Base-by-base conservation (phyloP, 1,140 invertebrate species). In the Drosophila rhopaloa region DNA sequence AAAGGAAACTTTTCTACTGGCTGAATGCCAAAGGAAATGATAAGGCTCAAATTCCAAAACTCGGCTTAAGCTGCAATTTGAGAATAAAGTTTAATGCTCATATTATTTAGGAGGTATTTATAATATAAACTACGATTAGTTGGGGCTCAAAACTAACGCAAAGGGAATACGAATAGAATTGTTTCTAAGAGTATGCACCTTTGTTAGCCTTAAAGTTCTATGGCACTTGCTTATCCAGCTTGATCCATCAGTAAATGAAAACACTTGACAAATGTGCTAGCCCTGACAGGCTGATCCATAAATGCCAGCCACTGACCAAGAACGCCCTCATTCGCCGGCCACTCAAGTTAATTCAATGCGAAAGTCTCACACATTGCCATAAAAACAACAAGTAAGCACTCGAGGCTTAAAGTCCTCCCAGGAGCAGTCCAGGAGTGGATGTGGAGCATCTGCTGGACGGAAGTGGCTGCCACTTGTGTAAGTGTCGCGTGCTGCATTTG, bases 281-380 rank as follows among this genome's bases (percentile, higher is more conserved):
- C 46, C 38, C 68, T 79, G 79, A 75, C 61, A 74, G 55, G 50
- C 80, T 82, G 79, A 81, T 81, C 74, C 79, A 81, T 81, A 81
- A 81, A 81, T 78, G 79, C 75, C 80, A 83, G 47, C 63, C 54
- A 51, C 59, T 83, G 80, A 60, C 80, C 80, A 83, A 44, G 53
- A 66, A 61, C 57, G 41, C 40, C 62, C 50, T 44, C 46, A 5
- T 19, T 54, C 38, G 43, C 32, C 35, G 67, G 53, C 75, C 80
- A 83, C 80, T 83, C 80, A 79, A 83, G 75, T 71, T 83, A 83
- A 83, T 83, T 83, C 65, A 83, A 83, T 79, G 76, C 80, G 76
- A 83, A 35, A 63, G 80, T 59, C 58, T 57, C 57, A 73, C 72
- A 75, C 67, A 71, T 70, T 57, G 24, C 63, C 73, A 68, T 67